Percentiles rank a stretch among this genome's conserved stretches.
These are phyloP conservation scores for Diceros bicornis DNA, from an alignment of 2,797 vertebrate species.

Conservation along the genomic window DNA sequence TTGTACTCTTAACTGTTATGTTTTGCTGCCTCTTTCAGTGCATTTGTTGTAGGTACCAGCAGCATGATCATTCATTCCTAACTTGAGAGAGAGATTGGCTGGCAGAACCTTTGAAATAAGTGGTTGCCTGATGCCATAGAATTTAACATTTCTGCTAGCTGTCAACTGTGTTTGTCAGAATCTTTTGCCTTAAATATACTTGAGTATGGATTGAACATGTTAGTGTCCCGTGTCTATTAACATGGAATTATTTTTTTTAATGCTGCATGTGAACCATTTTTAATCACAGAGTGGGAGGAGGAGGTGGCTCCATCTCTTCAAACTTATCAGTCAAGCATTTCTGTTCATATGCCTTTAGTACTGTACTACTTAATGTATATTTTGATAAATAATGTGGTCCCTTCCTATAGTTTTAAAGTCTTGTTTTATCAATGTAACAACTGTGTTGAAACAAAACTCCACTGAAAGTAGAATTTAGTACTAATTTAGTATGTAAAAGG, in stretches of 20 bases:
- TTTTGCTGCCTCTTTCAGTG: slow-evolving; percentile 13
- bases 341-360: not conserved
- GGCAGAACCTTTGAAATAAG: slow-evolving; percentile 12
- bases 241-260: not conserved
- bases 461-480: not conserved
- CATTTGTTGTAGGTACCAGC: not conserved
- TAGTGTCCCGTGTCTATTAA: not conserved
- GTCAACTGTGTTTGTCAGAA: not conserved
- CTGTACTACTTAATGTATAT: slow-evolving; percentile 6
- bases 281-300: not conserved
- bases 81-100: not conserved
- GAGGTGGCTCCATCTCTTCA: not conserved
- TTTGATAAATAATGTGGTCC: slow-evolving; percentile 2
- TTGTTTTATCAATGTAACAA: not conserved
- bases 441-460: not conserved
- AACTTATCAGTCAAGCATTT: not conserved
- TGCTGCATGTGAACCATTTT: not conserved
- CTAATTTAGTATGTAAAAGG: not conserved
- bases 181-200: not conserved
- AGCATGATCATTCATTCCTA: not conserved
- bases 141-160: slow-evolving; percentile 6
- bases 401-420: not conserved
- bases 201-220: not conserved
- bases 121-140: not conserved
- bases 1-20: not conserved